Evolutionary conservation across 1,140 invertebrate species (phyloP).

Genomic region (Antheraea pernyi): DNA sequence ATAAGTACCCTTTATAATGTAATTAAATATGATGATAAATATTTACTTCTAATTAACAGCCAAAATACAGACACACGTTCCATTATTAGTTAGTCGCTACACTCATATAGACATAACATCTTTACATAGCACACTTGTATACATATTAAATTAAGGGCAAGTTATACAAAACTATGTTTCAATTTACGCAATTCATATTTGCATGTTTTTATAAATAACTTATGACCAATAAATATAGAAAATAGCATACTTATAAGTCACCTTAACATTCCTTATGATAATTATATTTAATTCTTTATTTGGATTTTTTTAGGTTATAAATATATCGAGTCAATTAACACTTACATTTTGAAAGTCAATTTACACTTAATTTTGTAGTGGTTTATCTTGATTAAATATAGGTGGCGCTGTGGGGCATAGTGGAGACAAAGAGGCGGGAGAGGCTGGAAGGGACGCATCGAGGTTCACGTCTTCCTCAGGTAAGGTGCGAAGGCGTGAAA

Average conservation of each 20-base stretch:
- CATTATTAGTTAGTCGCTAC: neutral
- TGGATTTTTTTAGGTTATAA: too few relatives aligned
- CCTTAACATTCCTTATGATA: too few relatives aligned
- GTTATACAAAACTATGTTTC: neutral
- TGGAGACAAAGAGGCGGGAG: conserved; percentile 43
- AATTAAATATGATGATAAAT: neutral
- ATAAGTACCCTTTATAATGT: neutral
- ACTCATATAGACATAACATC: neutral
- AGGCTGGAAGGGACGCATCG: conserved; percentile 42
- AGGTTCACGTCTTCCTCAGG: conserved; percentile 57
- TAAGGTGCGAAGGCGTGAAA: conserved; percentile 63
- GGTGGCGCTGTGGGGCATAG: conserved; percentile 5
- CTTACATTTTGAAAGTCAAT: neutral
- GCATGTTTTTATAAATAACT: neutral
- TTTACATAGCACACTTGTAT: conserved; percentile 7
- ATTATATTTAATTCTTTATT: too few relatives aligned
- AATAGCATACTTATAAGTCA: neutral
- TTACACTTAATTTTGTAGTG: neutral
- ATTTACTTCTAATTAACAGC: conserved; percentile 8
- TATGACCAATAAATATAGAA: neutral
- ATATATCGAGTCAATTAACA: neutral
- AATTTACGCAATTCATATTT: neutral
- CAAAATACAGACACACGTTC: conserved; percentile 2
- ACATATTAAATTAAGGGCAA: neutral
- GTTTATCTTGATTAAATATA: neutral